Base-by-base conservation (phyloP, 2,888 invertebrate species). In the Drosophila histrio region DNA sequence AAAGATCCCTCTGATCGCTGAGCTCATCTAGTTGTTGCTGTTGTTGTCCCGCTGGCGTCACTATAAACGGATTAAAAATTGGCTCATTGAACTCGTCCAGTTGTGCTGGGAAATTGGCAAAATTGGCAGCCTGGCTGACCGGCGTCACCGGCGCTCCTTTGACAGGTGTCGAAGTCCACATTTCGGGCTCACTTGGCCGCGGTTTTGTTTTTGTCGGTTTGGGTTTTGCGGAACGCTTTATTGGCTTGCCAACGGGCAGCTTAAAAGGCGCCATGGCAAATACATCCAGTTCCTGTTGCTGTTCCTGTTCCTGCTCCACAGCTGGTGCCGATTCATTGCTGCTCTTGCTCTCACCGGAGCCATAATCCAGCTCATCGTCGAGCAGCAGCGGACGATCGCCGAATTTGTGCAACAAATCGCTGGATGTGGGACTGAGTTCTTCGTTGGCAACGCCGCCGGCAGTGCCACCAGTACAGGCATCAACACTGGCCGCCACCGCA, bases 331-430 rank as follows among this genome's bases (percentile, higher is more conserved):
- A 79, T 22, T 88, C 90, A 22, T 64, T 82, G 68, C 87, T 90
- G 69, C 88, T 89, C 66, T 91, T 90, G 56, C 81, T 81, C 50
- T 91, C 90, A 17, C 91, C 93, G 28, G 92, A 92, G 21, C 94
- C 94, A 1, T 94, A 94, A 78, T 95, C 95, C n/a, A 96, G 90
- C 82, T 96, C 96, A 89, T 96, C 96, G 85, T 96, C 96, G 57
- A 96, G 93, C 3, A 96, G 90, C 34, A 96, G 90, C 1, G 96
- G 96, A 74, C 94, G 94, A 68, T 95, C 95, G 0, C 96, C 96
- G 79, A 95, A 95, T 77, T 95, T 95, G 89, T 96, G 96, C 0
- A 96, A 94, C 5, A 96, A 94, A 67, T 96, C 94, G 63, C 87
- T 90, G 26, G 91, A 91, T 2, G 89, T 87, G 32, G 91, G 91